Percentiles rank a stretch among this genome's conserved stretches.
Evolutionary conservation across 2,888 invertebrate genomes (phyloP).

Genomic region (Drosophila recens): DNA sequence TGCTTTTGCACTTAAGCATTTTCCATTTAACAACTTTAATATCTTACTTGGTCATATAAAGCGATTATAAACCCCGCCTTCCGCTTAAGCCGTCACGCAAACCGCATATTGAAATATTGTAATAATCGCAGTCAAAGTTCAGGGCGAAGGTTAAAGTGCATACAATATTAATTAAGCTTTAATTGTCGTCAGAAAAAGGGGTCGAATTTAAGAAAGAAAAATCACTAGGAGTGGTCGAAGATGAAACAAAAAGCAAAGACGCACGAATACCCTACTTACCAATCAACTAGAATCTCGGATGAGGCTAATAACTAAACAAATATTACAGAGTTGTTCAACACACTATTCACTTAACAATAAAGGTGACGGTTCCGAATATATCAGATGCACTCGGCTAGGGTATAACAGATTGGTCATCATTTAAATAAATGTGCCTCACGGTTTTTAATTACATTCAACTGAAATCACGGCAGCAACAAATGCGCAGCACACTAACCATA

Average conservation of each 20-base stretch:
- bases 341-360: neutral
- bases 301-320: neutral
- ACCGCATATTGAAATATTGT: conserved; percentile 49
- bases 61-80: conserved; percentile 35
- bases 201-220: conserved; percentile 10
- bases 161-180: conserved; percentile 68
- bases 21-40: conserved; percentile 2
- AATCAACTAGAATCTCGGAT: neutral
- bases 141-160: conserved; percentile 76
- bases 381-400: neutral
- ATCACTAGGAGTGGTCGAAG: conserved; percentile 9
- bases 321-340: neutral
- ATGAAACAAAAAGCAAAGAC: neutral
- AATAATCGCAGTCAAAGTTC: conserved; percentile 68
- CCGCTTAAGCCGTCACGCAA: conserved; percentile 51
- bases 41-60: conserved; percentile 21
- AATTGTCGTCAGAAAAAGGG: conserved; percentile 5
- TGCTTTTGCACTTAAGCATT: neutral
- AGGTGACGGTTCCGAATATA: neutral
- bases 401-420: conserved; percentile 5
- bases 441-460: conserved; percentile 29
- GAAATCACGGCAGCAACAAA: conserved; percentile 42
- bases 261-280: neutral
- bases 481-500: conserved; percentile 45
- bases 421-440: conserved; percentile 1